These are phyloP conservation scores for Schmidtea mediterranea DNA, from an alignment of 1,140 invertebrate species.

Conservation along the genomic window DNA sequence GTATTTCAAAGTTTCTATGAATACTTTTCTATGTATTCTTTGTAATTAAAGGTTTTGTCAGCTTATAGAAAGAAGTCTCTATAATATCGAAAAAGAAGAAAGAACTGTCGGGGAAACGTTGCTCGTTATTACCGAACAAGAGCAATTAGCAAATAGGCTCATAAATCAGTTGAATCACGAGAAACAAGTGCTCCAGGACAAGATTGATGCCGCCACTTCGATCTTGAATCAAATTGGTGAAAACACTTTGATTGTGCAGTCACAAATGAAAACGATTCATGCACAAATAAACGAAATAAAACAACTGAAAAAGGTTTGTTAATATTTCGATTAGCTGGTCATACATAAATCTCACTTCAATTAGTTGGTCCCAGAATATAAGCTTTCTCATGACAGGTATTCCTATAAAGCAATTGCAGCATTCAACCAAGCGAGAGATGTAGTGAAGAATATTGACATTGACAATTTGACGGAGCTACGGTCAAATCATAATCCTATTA, in stretches of 20 bases:
- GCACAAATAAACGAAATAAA: conserved; percentile 21
- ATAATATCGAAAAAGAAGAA: conserved; percentile 13
- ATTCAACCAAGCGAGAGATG: conserved; percentile 23
- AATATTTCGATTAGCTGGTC: neutral
- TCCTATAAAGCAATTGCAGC: conserved; percentile 26
- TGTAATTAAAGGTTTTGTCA: no score
- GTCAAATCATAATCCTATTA: conserved; percentile 22
- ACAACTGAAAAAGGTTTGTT: conserved; percentile 17
- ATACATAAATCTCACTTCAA: no score
- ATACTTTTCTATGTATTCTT: no score
- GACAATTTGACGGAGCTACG: conserved; percentile 18
- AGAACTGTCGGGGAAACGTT: conserved; percentile 15
- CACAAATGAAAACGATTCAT: conserved; percentile 22
- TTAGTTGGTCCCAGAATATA: conserved; percentile 21
- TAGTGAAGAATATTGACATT: conserved; percentile 21
- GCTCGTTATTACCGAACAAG: conserved; percentile 13
- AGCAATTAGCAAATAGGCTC: conserved; percentile 18
- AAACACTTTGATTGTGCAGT: conserved; percentile 23
- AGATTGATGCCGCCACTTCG: conserved; percentile 21
- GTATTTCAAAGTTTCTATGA: neutral
- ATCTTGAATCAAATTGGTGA: conserved; percentile 25
- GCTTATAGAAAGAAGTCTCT: conserved; percentile 8
- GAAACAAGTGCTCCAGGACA: conserved; percentile 22
- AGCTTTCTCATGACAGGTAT: conserved; percentile 23
- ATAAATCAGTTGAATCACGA: conserved; percentile 23